A percentile compares a stretch with the other conserved stretches of the same genome.
phyloP scores from a whole-genome alignment of 1,140 invertebrate genomes.

The Penaeus vannamei region DNA sequence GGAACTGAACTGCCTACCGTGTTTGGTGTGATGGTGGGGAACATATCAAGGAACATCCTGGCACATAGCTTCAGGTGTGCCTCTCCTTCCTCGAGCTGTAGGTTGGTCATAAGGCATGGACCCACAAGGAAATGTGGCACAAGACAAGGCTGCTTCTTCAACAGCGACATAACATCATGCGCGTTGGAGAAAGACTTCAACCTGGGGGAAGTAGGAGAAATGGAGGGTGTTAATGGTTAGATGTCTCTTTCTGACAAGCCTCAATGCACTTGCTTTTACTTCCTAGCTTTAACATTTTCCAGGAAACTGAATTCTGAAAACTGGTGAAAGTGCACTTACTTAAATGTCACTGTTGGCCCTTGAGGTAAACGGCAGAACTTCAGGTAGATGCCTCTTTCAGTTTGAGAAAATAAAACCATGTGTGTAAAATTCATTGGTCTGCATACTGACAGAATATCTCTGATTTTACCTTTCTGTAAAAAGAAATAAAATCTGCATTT shows the following conservation, averaged over 20 bases:
- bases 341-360: constrained; percentile 51
- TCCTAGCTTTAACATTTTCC: no score
- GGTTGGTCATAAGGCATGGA: constrained; percentile 56
- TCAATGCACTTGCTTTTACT: background rate
- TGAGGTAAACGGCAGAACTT: constrained; percentile 44
- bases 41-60: constrained; percentile 58
- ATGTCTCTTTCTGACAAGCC: background rate
- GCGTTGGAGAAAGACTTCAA: constrained; percentile 10
- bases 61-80: constrained; percentile 39
- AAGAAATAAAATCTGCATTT: no score
- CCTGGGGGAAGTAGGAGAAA: constrained; percentile 20
- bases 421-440: constrained; percentile 46
- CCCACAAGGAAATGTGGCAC: background rate
- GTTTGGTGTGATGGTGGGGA: constrained; percentile 56
- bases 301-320: background rate
- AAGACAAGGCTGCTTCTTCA: constrained; percentile 29
- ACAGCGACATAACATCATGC: constrained; percentile 43
- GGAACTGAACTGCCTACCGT: background rate
- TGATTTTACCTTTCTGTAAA: constrained; percentile 16
- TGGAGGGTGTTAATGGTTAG: background rate
- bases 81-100: constrained; percentile 51
- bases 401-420: constrained; percentile 45
- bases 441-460: constrained; percentile 46
- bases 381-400: constrained; percentile 40
- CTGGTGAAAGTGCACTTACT: background rate